A percentile compares a stretch with the other conserved stretches of the same genome.
These are phyloP conservation scores for Esox masquinongy DNA, from an alignment of 2,797 vertebrate genomes.

Conservation along the genomic window DNA sequence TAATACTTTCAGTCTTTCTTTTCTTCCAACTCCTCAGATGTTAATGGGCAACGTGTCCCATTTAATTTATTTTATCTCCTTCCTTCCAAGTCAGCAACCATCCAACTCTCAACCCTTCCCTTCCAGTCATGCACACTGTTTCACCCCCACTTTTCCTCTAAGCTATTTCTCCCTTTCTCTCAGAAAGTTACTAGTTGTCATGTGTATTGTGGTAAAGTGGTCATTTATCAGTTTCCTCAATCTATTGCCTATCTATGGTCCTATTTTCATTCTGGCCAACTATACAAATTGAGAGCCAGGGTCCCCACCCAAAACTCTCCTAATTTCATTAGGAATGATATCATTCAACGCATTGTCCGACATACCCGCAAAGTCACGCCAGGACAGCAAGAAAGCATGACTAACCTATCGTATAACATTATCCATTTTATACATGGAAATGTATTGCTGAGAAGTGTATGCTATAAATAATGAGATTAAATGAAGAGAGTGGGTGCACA, in stretches of 20 bases:
- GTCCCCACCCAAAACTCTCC: neutral
- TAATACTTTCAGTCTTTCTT: neutral
- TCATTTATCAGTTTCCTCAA: neutral
- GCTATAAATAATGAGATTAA: neutral
- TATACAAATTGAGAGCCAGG: neutral
- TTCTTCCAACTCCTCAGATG: neutral
- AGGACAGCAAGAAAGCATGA: no score
- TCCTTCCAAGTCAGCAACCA: constrained; percentile 3
- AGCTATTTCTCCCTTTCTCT: neutral
- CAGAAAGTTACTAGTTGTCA: neutral
- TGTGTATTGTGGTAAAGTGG: neutral
- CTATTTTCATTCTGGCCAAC: neutral
- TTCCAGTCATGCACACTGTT: neutral
- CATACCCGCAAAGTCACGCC: neutral
- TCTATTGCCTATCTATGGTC: constrained; percentile 8
- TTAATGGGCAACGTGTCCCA: constrained; percentile 5
- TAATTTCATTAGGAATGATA: neutral
- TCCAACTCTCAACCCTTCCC: neutral
- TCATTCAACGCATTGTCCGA: neutral
- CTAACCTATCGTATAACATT: neutral
- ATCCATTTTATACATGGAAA: neutral
- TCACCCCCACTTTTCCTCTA: neutral
- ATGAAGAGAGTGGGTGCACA: constrained; percentile 7
- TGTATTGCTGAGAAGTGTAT: neutral
- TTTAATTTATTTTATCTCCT: constrained; percentile 19